Conservation (phyloP, 2,888 invertebrate genomes). For the Synanthedon andrenaeformis region DNA sequence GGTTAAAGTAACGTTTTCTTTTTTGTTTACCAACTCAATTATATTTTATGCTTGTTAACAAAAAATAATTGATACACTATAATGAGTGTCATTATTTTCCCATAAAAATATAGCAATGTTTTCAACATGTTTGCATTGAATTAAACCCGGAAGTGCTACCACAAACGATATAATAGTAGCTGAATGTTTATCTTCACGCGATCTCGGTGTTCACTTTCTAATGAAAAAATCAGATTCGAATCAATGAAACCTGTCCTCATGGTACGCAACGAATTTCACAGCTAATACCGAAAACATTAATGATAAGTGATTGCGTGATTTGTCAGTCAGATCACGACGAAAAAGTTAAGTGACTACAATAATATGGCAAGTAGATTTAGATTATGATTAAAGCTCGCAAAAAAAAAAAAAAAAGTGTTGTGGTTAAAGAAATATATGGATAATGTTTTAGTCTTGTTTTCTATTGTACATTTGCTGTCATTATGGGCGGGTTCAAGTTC, state of each 20-base stretch:
- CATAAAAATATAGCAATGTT: constrained; percentile 18
- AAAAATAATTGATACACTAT: constrained; percentile 23
- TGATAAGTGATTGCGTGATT: not conserved
- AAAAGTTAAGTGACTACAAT: too few species aligned
- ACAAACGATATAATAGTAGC: constrained; percentile 13
- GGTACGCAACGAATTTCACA: constrained; percentile 1
- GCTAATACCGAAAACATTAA: not conserved
- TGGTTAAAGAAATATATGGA: too few species aligned
- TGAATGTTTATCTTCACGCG: constrained; percentile 28
- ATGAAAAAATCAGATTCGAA: constrained; percentile 22
- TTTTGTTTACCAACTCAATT: not conserved
- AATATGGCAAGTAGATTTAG: too few species aligned
- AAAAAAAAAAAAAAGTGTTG: too few species aligned
- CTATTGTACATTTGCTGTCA: too few species aligned
- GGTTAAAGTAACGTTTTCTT: constrained; percentile 4
- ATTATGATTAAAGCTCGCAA: too few species aligned
- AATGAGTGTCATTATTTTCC: constrained; percentile 26
- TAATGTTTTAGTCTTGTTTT: too few species aligned
- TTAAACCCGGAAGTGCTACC: constrained; percentile 29
- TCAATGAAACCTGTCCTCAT: constrained; percentile 15
- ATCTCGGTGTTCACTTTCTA: constrained; percentile 27
- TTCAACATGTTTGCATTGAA: constrained; percentile 15
- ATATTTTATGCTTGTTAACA: constrained; percentile 23
- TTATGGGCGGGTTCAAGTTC: too few species aligned
- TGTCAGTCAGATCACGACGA: not conserved